These are phyloP conservation scores for Tholera decimalis DNA, from an alignment of 2,888 invertebrate species.

Conservation along the genomic window DNA sequence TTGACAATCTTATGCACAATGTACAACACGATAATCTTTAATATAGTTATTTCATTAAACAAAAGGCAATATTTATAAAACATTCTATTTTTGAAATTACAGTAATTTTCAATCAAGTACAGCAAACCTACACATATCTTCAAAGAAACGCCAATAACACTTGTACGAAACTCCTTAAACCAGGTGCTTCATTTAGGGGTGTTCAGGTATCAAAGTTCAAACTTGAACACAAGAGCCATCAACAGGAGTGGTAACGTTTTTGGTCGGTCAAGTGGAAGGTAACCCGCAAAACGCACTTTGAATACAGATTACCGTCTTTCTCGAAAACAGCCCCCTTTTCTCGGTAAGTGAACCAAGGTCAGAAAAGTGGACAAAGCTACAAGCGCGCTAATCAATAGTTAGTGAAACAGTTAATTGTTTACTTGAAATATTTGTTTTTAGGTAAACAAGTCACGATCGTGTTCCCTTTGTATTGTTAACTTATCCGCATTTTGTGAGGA, in stretches of 20 bases:
- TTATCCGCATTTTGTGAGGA: too few species aligned
- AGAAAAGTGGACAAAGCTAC: constrained; percentile 24
- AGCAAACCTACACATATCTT: background rate
- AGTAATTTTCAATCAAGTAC: background rate
- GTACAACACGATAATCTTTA: too few species aligned
- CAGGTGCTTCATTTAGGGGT: too few species aligned
- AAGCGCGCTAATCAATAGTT: constrained; percentile 46
- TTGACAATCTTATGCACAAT: too few species aligned
- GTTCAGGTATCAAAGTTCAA: constrained; percentile 35
- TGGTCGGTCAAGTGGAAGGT: constrained; percentile 70
- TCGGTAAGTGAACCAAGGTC: constrained; percentile 48
- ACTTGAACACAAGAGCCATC: constrained; percentile 52
- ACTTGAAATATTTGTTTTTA: constrained; percentile 25
- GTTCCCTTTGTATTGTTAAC: too few species aligned
- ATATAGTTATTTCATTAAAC: background rate
- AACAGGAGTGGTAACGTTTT: constrained; percentile 62
- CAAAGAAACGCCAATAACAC: constrained; percentile 16
- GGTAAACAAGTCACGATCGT: constrained; percentile 31
- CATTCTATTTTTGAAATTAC: background rate
- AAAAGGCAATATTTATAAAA: background rate
- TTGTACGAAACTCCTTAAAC: constrained; percentile 28
- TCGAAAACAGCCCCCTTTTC: constrained; percentile 61
- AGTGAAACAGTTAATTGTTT: constrained; percentile 37
- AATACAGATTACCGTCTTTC: constrained; percentile 76
- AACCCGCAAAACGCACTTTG: constrained; percentile 65